Evolutionary conservation across 2,113 vertebrate genomes (phyloP), one percentile per base, ranked within the genome.

Genomic region (Phylloscopus trochilus): DNA sequence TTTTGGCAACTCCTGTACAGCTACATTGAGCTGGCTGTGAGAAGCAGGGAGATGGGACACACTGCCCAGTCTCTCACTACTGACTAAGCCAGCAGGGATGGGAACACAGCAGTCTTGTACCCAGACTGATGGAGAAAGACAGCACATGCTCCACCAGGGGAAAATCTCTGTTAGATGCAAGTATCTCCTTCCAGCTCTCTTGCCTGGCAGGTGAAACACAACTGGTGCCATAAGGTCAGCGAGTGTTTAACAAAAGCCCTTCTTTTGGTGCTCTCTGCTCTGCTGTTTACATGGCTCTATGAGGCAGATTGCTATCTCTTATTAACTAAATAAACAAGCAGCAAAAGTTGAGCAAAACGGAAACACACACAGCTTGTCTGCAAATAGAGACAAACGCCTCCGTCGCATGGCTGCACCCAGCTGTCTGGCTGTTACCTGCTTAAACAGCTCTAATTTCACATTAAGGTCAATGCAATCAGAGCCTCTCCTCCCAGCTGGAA

Each of bases 291-390:
- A 37, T 0, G 33, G 64, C 92, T 74, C 59, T 37, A 15, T 9
- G 14, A 94, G 67, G 81, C 91, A 94, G 92, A 96, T 89, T 94
- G 92, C 70, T 87, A 39, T 82, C 91, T 79, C 88, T 89, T 95
- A 96, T 95, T 92, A 96, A 89, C 93, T 87, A 77, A 92, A 95
- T 87, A 95, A 96, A 96, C 93, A 93, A 91, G 86, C 83, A 94
- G 81, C 89, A 85, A 94, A 96, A 96, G 89, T 93, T 95, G 89
- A 91, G 89, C 9, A 23, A 74, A 93, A 94, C 19, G 67, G 91
- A 94, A 96, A 85, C 83, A 89, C 66, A 73, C 85, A 87, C 89
- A 85, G 91, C 92, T 95, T 93, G 75, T 77, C 92, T 92, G 92
- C 92, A 97, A 96, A 95, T 85, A 93, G 91, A 96, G 95, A 89